phyloP scores from a whole-genome alignment of 2,888 invertebrate species.

The Gortyna flavago region DNA sequence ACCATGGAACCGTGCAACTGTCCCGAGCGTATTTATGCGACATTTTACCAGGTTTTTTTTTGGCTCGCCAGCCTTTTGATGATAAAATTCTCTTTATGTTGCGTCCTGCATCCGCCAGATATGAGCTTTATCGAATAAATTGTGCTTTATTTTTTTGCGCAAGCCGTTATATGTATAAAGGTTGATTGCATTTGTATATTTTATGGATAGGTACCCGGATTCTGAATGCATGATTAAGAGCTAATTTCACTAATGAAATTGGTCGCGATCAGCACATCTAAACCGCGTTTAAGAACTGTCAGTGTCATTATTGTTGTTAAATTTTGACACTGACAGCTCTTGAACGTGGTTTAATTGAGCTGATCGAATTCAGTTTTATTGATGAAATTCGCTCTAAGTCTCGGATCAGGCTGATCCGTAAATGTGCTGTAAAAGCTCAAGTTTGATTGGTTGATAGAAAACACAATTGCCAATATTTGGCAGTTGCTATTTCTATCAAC shows the following conservation, averaged over 20 bases:
- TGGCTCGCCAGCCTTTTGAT: constrained; percentile 9
- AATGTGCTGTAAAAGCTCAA: not conserved
- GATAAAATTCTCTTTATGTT: constrained; percentile 48
- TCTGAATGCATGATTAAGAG: not conserved
- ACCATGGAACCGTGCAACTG: constrained; percentile 26
- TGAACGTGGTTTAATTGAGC: not conserved
- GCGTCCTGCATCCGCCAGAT: constrained; percentile 48
- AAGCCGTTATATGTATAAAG: constrained; percentile 7
- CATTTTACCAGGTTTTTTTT: constrained; percentile 43
- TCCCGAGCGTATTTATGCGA: constrained; percentile 17
- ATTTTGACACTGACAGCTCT: not conserved
- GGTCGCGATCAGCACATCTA: not conserved
- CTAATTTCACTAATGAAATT: not conserved
- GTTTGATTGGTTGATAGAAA: not conserved
- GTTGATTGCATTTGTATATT: constrained; percentile 42
- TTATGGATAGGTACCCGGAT: not conserved
- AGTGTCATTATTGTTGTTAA: not conserved
- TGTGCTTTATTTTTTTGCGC: constrained; percentile 15
- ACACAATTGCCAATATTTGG: not conserved
- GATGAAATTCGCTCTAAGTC: not conserved
- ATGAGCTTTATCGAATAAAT: constrained; percentile 41
- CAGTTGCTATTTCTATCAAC: too few species aligned
- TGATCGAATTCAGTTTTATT: not conserved
- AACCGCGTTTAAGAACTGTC: not conserved
- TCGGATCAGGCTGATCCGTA: not conserved